Percentiles rank a stretch among this genome's conserved stretches.
phyloP scores from a whole-genome alignment of 2,113 vertebrate genomes.

The Otus sunia region DNA sequence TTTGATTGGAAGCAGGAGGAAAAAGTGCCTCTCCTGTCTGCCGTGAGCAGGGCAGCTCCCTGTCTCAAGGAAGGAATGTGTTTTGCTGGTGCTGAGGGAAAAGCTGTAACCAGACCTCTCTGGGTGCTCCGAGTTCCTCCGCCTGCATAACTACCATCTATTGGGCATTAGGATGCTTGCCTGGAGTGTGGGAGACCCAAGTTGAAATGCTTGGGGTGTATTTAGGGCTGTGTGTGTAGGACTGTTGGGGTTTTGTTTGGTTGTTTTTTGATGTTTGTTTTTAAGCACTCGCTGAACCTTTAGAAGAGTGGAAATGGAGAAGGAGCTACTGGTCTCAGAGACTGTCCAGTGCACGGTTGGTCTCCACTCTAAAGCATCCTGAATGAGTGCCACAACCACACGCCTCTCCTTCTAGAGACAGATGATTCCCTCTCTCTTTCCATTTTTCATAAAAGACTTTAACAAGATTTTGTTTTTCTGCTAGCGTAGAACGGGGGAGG shows the following conservation, averaged over 20 bases:
- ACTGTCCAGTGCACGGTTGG: background rate
- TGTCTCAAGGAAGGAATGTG: background rate
- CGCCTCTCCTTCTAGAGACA: background rate
- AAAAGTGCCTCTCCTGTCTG: background rate
- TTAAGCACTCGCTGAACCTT: background rate
- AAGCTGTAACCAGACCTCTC: background rate
- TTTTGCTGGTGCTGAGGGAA: background rate
- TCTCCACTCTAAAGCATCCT: background rate
- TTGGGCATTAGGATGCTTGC: background rate
- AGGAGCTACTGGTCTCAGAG: background rate
- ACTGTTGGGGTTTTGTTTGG: background rate
- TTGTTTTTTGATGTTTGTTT: background rate
- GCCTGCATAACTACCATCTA: rapidly evolving
- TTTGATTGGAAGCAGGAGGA: background rate
- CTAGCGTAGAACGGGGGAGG: background rate
- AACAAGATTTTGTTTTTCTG: background rate
- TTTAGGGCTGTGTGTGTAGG: background rate
- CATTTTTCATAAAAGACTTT: background rate
- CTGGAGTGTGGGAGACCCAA: background rate
- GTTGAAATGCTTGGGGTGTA: background rate
- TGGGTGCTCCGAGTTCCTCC: background rate
- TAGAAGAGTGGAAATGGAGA: background rate
- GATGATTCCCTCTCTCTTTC: background rate
- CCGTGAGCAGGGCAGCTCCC: background rate
- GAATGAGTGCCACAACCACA: background rate